These are phyloP conservation scores for Anoura caudifer DNA, from an alignment of 2,113 vertebrate genomes.

Conservation along the genomic window DNA sequence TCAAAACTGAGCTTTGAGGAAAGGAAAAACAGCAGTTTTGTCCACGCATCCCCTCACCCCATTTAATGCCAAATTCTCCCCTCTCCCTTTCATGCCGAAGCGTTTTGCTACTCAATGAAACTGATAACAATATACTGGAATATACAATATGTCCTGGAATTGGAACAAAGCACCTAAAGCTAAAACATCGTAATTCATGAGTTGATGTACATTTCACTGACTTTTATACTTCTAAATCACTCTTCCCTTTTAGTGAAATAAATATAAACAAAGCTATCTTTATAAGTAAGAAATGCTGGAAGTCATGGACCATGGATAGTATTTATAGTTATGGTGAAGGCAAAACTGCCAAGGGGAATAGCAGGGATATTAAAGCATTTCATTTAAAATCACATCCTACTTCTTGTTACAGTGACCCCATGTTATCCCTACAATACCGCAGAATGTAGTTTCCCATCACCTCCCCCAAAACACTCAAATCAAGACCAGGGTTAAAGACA, in stretches of 20 bases:
- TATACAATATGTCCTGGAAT: conserved; percentile 46
- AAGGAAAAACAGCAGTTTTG: neutral
- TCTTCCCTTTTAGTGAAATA: conserved; percentile 66
- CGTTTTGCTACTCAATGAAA: conserved; percentile 64
- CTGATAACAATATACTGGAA: conserved; percentile 49
- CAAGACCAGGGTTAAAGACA: conserved; percentile 1
- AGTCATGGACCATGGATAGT: neutral
- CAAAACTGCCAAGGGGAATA: conserved; percentile 2
- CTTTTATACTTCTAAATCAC: conserved; percentile 67
- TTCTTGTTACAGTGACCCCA: conserved; percentile 36
- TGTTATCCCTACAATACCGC: neutral
- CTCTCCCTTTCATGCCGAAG: neutral
- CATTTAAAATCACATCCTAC: conserved; percentile 48
- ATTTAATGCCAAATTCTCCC: neutral
- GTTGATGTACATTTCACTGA: conserved; percentile 61
- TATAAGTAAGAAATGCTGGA: conserved; percentile 46
- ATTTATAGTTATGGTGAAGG: conserved; percentile 31
- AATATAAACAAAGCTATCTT: conserved; percentile 71
- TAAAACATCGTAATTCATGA: conserved; percentile 64
- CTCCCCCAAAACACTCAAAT: neutral
- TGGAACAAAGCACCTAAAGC: conserved; percentile 58
- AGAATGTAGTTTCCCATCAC: neutral
- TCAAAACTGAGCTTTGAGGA: conserved; percentile 23
- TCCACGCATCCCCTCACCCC: neutral
- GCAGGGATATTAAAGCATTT: conserved; percentile 42